Conservation (phyloP, 1,140 invertebrate genomes). For the Frieseomelitta varia region DNA sequence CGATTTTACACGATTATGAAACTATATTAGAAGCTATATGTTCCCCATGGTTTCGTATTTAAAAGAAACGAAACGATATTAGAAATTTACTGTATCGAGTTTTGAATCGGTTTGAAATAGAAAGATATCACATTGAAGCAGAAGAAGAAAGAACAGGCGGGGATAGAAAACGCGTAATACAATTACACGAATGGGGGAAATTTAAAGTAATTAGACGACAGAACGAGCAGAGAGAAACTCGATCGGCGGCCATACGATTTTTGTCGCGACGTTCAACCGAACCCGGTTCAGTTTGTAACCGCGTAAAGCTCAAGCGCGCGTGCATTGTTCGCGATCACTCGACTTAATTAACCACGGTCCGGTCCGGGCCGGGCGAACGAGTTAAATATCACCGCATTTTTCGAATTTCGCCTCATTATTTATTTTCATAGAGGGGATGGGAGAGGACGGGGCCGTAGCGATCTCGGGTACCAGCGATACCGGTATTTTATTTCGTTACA, state of each 20-base stretch:
- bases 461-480: constrained; percentile 2
- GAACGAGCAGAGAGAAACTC: neutral
- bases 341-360: constrained; percentile 30
- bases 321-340: constrained; percentile 22
- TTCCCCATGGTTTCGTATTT: no score
- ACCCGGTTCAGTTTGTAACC: neutral
- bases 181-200: neutral
- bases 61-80: neutral
- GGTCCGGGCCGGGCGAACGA: neutral
- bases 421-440: neutral
- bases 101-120: neutral
- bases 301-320: neutral
- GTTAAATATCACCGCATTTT: constrained; percentile 36
- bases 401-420: constrained; percentile 35
- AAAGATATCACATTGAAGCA: neutral
- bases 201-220: neutral
- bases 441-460: no score
- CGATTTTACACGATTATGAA: no score
- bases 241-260: neutral
- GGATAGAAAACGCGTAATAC: neutral
- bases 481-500: constrained; percentile 36
- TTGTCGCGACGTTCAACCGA: neutral
- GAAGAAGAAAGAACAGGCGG: neutral
- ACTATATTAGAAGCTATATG: no score
- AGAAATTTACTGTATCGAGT: neutral